Conservation (phyloP, 1,140 invertebrate genomes). For the Solenopsis invicta region DNA sequence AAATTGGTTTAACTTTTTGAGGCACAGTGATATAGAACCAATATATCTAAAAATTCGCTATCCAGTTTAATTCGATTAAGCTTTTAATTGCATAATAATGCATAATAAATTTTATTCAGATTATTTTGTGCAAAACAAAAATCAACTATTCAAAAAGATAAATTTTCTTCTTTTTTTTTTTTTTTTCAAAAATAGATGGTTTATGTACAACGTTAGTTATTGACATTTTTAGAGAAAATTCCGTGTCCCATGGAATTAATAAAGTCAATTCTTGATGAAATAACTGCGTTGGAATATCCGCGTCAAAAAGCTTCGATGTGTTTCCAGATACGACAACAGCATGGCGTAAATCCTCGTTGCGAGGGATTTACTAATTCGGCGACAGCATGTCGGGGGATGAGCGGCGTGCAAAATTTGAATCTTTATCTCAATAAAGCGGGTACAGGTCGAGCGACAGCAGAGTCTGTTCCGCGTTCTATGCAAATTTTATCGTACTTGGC, state of each 20-base stretch:
- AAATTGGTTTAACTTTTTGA: slow-evolving; percentile 42
- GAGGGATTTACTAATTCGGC: slow-evolving; percentile 41
- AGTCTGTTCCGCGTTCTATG: slow-evolving; percentile 53
- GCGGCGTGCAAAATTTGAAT: slow-evolving; percentile 50
- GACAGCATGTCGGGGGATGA: background rate
- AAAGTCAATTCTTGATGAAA: slow-evolving; percentile 21
- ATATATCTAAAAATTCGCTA: background rate
- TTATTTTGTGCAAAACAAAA: background rate
- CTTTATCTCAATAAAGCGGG: slow-evolving; percentile 55
- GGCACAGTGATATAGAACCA: background rate
- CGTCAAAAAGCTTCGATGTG: background rate
- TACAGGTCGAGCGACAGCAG: background rate
- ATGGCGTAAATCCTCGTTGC: background rate
- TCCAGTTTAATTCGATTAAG: background rate
- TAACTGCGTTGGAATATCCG: background rate
- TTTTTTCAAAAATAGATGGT: background rate
- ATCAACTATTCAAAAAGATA: background rate
- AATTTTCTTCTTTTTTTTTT: background rate
- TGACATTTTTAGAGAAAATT: slow-evolving; percentile 11
- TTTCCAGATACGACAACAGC: slow-evolving; percentile 9
- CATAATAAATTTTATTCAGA: slow-evolving; percentile 16
- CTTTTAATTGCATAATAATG: background rate
- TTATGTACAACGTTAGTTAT: background rate
- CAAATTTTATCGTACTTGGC: slow-evolving; percentile 59
- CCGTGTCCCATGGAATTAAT: background rate